These are phyloP conservation scores for Meteorus sp. DNA, from an alignment of 1,140 invertebrate species.

Conservation along the genomic window DNA sequence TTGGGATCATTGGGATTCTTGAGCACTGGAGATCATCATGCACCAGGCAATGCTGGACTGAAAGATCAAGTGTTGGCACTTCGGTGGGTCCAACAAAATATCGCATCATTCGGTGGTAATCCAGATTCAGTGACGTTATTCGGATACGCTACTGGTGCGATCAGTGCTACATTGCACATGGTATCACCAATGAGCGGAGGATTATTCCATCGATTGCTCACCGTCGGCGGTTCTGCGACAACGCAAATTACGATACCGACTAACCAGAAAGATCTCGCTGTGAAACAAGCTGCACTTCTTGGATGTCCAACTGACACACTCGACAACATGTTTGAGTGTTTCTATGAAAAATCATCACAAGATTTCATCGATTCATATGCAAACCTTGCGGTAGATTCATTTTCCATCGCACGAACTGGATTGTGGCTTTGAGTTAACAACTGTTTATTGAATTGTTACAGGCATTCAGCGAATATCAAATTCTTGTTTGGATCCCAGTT, in stretches of 20 bases:
- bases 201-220: slow-evolving; percentile 71
- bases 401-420: slow-evolving; percentile 35
- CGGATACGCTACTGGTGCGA: slow-evolving; percentile 72
- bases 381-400: too few relatives aligned
- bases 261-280: slow-evolving; percentile 65
- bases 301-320: slow-evolving; percentile 66
- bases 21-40: slow-evolving; percentile 65
- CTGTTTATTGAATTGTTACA: slow-evolving; percentile 35
- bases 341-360: slow-evolving; percentile 59
- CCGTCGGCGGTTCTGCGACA: slow-evolving; percentile 70
- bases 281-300: slow-evolving; percentile 68
- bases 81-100: slow-evolving; percentile 74
- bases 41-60: slow-evolving; percentile 73
- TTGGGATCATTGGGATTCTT: slow-evolving; percentile 68
- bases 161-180: slow-evolving; percentile 68
- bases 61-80: slow-evolving; percentile 76
- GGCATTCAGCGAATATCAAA: slow-evolving; percentile 63
- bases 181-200: slow-evolving; percentile 72
- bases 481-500: slow-evolving; percentile 67
- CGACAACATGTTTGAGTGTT: slow-evolving; percentile 64
- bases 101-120: slow-evolving; percentile 75
- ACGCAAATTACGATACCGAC: slow-evolving; percentile 60
- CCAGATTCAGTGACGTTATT: slow-evolving; percentile 68
- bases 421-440: neutral
- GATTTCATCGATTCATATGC: slow-evolving; percentile 35